These are phyloP conservation scores for Syrista parreyssii DNA, from an alignment of 2,888 invertebrate species.

Conservation along the genomic window DNA sequence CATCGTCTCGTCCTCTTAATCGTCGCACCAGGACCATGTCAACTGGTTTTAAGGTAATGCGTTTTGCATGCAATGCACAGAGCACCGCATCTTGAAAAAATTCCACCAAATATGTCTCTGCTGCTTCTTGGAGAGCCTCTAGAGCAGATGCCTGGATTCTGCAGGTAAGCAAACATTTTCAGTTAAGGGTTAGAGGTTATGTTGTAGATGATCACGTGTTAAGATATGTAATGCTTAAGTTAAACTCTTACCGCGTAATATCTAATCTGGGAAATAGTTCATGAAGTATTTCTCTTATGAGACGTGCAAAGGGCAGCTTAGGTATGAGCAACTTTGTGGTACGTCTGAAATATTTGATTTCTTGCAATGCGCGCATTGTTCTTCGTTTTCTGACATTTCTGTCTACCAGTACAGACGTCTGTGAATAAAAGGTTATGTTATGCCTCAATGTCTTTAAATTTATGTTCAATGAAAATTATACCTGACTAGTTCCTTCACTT, in stretches of 20 bases:
- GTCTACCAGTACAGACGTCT: slow-evolving; percentile 30
- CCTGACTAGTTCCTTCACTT: neutral
- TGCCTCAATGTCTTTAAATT: neutral
- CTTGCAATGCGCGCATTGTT: slow-evolving; percentile 29
- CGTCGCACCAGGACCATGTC: slow-evolving; percentile 66
- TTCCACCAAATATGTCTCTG: slow-evolving; percentile 67
- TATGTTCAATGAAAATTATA: neutral
- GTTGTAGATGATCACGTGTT: neutral
- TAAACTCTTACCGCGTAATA: slow-evolving; percentile 36
- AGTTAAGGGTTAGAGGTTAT: neutral
- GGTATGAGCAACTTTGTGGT: slow-evolving; percentile 62
- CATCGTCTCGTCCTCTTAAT: slow-evolving; percentile 63
- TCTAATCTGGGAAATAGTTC: slow-evolving; percentile 39
- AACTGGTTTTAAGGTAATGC: slow-evolving; percentile 66
- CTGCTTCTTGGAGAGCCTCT: slow-evolving; percentile 67
- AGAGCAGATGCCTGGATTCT: slow-evolving; percentile 64
- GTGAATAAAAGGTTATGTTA: slow-evolving; percentile 5
- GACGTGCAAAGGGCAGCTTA: slow-evolving; percentile 62
- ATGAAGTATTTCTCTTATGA: slow-evolving; percentile 65
- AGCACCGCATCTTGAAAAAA: slow-evolving; percentile 67
- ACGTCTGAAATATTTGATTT: slow-evolving; percentile 53
- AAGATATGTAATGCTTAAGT: neutral
- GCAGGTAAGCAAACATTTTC: slow-evolving; percentile 2
- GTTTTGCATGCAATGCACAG: slow-evolving; percentile 65
- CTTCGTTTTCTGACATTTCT: slow-evolving; percentile 8